Evolutionary conservation across 2,113 vertebrate species (phyloP).

Genomic region (Platichthys flesus): DNA sequence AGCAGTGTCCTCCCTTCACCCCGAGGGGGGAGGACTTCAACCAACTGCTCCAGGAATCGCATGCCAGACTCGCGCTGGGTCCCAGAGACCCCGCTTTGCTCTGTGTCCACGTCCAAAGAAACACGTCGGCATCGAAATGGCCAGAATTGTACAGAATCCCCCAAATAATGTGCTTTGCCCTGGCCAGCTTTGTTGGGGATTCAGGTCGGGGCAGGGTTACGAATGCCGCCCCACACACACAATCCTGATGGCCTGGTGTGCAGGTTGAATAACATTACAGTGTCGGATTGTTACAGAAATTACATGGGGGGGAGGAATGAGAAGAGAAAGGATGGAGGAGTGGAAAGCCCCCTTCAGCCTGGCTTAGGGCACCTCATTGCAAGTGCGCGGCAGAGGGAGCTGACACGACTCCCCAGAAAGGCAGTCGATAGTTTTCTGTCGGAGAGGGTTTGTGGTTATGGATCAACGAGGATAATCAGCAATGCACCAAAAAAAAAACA

Average conservation of each 20-base stretch:
- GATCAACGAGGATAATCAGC: constrained; percentile 44
- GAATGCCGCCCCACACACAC: background rate
- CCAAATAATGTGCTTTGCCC: background rate
- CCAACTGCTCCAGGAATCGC: constrained; percentile 70
- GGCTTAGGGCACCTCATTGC: constrained; percentile 36
- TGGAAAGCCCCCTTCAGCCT: constrained; percentile 39
- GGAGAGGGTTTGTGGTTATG: constrained; percentile 6
- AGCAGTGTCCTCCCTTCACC: constrained; percentile 36
- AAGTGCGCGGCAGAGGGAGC: constrained; percentile 38
- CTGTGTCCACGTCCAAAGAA: constrained; percentile 60
- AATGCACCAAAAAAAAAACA: constrained; percentile 31
- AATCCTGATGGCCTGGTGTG: constrained; percentile 53
- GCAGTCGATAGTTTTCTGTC: constrained; percentile 58
- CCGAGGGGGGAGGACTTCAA: constrained; percentile 38
- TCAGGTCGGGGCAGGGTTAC: constrained; percentile 26
- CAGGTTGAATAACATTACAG: constrained; percentile 64
- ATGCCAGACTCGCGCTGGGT: constrained; percentile 70
- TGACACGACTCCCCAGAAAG: constrained; percentile 67
- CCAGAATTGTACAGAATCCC: constrained; percentile 31
- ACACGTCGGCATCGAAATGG: constrained; percentile 58
- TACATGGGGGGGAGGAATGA: constrained; percentile 57
- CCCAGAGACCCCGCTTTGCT: constrained; percentile 56
- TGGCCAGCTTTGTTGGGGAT: constrained; percentile 27
- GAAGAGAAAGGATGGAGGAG: constrained; percentile 44
- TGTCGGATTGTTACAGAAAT: constrained; percentile 60